Conservation (phyloP, 2,888 invertebrate genomes). For the Steromphala cineraria region DNA sequence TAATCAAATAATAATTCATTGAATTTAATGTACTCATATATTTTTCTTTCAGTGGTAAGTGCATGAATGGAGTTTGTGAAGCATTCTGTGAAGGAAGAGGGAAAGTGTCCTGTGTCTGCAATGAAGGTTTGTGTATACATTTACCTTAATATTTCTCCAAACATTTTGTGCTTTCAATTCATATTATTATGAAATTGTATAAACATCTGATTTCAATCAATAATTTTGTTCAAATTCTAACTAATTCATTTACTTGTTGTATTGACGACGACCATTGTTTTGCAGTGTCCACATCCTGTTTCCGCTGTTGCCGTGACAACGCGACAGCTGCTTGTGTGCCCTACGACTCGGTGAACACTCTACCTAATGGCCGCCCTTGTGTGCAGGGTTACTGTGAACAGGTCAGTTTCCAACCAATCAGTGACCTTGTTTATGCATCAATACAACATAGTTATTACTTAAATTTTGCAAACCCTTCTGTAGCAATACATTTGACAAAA, state of each 20-base stretch:
- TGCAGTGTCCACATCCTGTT: conserved; percentile 93
- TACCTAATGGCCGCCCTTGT: conserved; percentile 81
- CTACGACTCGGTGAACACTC: conserved; percentile 31
- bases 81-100: conserved; percentile 91
- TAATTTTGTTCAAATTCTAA: too few relatives aligned
- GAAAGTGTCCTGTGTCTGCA: conserved; percentile 96
- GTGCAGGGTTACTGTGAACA: conserved; percentile 91
- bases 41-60: conserved; percentile 74
- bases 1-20: too few relatives aligned
- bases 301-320: conserved; percentile 84
- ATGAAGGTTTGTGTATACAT: conserved; percentile 79
- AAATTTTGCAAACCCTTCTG: too few relatives aligned
- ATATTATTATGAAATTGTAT: too few relatives aligned
- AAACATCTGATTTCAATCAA: too few relatives aligned
- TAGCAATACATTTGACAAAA: too few relatives aligned
- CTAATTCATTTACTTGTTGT: not conserved
- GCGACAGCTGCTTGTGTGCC: conserved; percentile 38
- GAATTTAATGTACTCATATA: not conserved
- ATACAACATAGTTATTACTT: too few relatives aligned
- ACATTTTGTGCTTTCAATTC: not conserved
- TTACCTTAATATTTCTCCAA: not conserved
- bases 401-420: conserved; percentile 37
- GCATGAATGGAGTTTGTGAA: conserved; percentile 90
- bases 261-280: conserved; percentile 42
- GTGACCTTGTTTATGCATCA: too few relatives aligned